These are phyloP conservation scores for Notamacropus eugenii DNA, from an alignment of 2,797 vertebrate genomes.

Conservation along the genomic window DNA sequence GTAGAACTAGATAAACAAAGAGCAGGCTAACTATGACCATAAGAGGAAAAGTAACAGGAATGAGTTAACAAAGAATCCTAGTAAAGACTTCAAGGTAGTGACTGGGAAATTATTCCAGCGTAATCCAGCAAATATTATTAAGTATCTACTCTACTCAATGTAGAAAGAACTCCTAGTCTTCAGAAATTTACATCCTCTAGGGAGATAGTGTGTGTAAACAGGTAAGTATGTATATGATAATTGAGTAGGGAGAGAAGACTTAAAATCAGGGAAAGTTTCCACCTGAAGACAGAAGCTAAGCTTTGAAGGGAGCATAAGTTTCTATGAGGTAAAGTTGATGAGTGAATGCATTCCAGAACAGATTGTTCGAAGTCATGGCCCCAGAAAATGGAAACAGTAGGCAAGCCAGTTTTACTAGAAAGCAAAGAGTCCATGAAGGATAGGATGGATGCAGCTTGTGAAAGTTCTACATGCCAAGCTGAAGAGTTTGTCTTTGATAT, in stretches of 20 bases:
- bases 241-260: neutral
- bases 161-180: neutral
- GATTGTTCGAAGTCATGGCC: neutral
- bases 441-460: neutral
- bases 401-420: neutral
- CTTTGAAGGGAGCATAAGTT: neutral
- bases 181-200: neutral
- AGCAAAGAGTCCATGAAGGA: neutral
- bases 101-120: neutral
- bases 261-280: neutral
- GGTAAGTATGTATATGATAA: neutral
- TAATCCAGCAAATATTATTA: neutral
- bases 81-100: neutral
- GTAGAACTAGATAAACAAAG: neutral
- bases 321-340: neutral
- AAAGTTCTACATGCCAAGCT: neutral
- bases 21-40: neutral
- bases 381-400: neutral
- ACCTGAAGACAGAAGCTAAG: neutral
- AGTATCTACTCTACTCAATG: neutral
- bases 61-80: neutral
- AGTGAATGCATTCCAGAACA: neutral
- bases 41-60: neutral
- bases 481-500: neutral
- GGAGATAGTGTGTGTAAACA: neutral